phyloP scores from a whole-genome alignment of 2,888 invertebrate genomes.

The Noctuana brunneofusca region DNA sequence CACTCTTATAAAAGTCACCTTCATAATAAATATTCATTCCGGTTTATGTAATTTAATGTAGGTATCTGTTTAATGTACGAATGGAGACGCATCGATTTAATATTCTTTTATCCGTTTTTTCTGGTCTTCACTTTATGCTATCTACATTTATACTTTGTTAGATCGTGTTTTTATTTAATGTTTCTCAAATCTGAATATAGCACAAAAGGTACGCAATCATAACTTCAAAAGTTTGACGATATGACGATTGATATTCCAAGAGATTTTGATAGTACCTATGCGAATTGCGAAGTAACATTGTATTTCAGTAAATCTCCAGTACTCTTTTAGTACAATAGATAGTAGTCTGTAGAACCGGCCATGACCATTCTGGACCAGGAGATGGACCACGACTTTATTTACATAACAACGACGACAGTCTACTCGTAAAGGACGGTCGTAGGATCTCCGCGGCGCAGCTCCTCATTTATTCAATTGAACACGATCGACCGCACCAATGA shows the following conservation, averaged over 20 bases:
- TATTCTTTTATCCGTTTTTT: neutral
- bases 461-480: conserved; percentile 76
- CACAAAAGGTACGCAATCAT: neutral
- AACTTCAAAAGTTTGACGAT: neutral
- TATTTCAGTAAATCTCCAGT: conserved; percentile 1
- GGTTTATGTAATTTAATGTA: too few relatives aligned
- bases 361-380: conserved; percentile 33
- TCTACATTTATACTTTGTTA: too few relatives aligned
- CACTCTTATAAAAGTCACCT: too few relatives aligned
- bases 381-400: conserved; percentile 53
- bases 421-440: conserved; percentile 47
- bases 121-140: too few relatives aligned
- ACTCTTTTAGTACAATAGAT: neutral
- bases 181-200: neutral
- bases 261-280: neutral
- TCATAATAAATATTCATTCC: too few relatives aligned
- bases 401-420: conserved; percentile 68
- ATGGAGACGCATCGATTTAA: neutral
- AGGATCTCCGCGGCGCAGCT: conserved; percentile 56
- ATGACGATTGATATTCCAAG: neutral
- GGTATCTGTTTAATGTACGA: too few relatives aligned
- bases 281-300: neutral
- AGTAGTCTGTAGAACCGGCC: conserved; percentile 12
- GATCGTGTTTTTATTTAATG: too few relatives aligned
- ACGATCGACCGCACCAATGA: conserved; percentile 65